These are phyloP conservation scores for Choreutis nemorana DNA, from an alignment of 2,888 invertebrate genomes.

Conservation along the genomic window DNA sequence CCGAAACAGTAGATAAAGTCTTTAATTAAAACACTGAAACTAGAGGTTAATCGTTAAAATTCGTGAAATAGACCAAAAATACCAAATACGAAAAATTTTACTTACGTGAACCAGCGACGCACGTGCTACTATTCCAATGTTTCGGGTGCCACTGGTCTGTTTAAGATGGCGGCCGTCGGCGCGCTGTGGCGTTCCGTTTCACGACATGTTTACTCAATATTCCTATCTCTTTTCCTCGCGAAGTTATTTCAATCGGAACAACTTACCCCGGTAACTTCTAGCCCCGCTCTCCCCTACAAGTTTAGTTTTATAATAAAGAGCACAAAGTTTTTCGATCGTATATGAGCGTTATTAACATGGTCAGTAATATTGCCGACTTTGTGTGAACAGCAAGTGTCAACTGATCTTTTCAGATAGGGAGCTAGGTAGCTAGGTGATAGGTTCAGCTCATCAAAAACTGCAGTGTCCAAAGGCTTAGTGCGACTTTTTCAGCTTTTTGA, in stretches of 20 bases:
- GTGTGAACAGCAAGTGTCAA: too few relatives aligned
- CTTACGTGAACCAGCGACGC: slow-evolving; percentile 4
- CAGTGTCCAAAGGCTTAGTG: too few relatives aligned
- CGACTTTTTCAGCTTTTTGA: too few relatives aligned
- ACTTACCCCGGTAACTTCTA: slow-evolving; percentile 1
- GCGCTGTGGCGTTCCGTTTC: neutral
- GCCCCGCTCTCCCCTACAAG: slow-evolving; percentile 1
- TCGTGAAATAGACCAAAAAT: slow-evolving; percentile 5
- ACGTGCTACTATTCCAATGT: too few relatives aligned
- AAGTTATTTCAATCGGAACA: neutral
- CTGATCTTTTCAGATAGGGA: too few relatives aligned
- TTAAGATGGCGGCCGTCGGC: neutral
- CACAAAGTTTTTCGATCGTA: too few relatives aligned
- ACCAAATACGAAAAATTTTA: slow-evolving; percentile 7
- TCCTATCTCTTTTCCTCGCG: neutral
- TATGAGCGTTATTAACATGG: too few relatives aligned
- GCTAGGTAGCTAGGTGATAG: too few relatives aligned
- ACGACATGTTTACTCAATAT: neutral
- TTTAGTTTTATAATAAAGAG: too few relatives aligned
- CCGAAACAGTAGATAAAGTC: neutral
- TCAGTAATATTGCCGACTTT: too few relatives aligned
- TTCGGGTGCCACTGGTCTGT: neutral
- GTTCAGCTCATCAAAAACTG: too few relatives aligned
- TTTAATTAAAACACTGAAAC: neutral
- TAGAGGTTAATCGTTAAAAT: too few relatives aligned